Conservation (phyloP, 2,888 invertebrate genomes). For the Dorcus hopei region DNA sequence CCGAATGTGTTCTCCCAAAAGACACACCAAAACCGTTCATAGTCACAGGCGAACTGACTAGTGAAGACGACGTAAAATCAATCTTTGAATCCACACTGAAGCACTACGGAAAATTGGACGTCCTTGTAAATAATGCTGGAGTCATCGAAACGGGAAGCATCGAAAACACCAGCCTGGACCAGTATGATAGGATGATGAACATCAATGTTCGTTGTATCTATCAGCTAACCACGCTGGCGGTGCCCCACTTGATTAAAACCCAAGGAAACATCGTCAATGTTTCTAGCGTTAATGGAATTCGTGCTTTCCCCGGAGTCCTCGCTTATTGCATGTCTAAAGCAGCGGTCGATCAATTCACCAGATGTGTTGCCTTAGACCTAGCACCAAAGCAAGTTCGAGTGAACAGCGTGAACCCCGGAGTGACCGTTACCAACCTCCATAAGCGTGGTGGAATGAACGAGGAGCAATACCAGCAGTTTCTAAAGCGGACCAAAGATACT, state of each 20-base stretch:
- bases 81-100: slow-evolving; percentile 70
- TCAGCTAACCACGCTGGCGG: slow-evolving; percentile 80
- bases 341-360: slow-evolving; percentile 91
- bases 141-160: slow-evolving; percentile 77
- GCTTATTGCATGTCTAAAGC: slow-evolving; percentile 93
- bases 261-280: slow-evolving; percentile 95
- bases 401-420: slow-evolving; percentile 92
- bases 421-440: slow-evolving; percentile 84
- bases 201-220: slow-evolving; percentile 82
- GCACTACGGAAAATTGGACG: slow-evolving; percentile 74
- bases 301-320: slow-evolving; percentile 85
- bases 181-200: slow-evolving; percentile 87
- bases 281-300: slow-evolving; percentile 88
- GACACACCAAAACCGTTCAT: slow-evolving; percentile 53
- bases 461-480: slow-evolving; percentile 77
- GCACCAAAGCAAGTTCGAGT: slow-evolving; percentile 81
- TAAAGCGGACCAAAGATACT: slow-evolving; percentile 80
- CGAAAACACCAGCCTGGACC: slow-evolving; percentile 80
- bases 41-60: slow-evolving; percentile 68
- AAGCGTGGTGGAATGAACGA: slow-evolving; percentile 81
- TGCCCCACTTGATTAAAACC: slow-evolving; percentile 77
- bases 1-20: slow-evolving; percentile 52
- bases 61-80: slow-evolving; percentile 68
- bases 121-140: slow-evolving; percentile 90
- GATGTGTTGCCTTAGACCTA: slow-evolving; percentile 85